Conservation (phyloP, 2,797 vertebrate genomes). For the Dromococcyx pavoninus region DNA sequence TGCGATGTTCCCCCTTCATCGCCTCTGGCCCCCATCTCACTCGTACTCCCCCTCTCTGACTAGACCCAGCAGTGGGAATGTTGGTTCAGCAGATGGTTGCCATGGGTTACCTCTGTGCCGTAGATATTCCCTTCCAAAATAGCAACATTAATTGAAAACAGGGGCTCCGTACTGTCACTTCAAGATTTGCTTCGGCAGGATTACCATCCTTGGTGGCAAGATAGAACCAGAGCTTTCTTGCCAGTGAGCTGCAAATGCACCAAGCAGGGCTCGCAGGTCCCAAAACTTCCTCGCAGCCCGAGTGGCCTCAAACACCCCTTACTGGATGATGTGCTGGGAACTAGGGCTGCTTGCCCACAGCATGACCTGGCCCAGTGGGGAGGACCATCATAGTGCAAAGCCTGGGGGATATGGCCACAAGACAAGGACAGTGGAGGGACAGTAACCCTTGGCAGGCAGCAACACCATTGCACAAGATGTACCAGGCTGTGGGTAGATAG, state of each 20-base stretch:
- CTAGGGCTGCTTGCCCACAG: not conserved
- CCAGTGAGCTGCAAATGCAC: not conserved
- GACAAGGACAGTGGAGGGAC: not conserved
- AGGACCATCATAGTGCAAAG: not conserved
- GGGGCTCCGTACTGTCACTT: conserved; percentile 35
- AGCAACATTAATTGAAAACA: conserved; percentile 72
- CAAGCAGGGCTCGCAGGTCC: accelerated
- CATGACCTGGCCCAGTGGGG: accelerated
- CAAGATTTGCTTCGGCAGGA: conserved; percentile 41
- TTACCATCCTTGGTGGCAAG: not conserved
- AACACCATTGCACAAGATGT: not conserved
- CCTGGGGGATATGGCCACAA: not conserved
- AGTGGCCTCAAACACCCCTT: not conserved
- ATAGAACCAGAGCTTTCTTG: not conserved
- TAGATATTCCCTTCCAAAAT: conserved; percentile 74
- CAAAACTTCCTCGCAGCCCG: accelerated
- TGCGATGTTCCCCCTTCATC: not conserved
- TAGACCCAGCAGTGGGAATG: conserved; percentile 60
- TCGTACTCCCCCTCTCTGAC: conserved; percentile 13
- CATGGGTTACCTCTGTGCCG: conserved; percentile 74
- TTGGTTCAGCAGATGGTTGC: conserved; percentile 76
- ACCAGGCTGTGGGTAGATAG: not conserved
- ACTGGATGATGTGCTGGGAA: accelerated
- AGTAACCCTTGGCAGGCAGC: not conserved
- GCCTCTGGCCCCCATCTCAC: not conserved